Evolutionary conservation across 2,113 vertebrate genomes (phyloP), one percentile per base, ranked within the genome.

Genomic region (Petroica traversi): DNA sequence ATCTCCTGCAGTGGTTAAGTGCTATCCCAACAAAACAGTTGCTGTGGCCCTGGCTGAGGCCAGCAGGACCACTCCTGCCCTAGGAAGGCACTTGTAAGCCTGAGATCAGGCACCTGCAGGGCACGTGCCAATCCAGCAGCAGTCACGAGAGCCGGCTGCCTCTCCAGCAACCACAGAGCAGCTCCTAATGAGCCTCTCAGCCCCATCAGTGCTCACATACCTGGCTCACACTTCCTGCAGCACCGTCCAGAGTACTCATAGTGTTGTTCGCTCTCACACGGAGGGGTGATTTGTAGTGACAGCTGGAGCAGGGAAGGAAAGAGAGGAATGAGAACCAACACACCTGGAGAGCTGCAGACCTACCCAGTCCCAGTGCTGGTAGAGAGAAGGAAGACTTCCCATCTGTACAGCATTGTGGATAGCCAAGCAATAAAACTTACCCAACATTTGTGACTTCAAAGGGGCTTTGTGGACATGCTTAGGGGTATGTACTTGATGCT

Each of bases 221-320:
- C 98, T 97, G 98, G 98, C 72, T 98, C 97, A 54, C 98, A 98
- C 55, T 97, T 98, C 34, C 29, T 92, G 73, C 98, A 98, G 93
- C 98, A 98, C 23, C 85, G 88, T 34, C 98, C 98, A 2, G 66
- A 79, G 38, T 81, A 71, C 57, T 97, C 95, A 46, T 98, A 98
- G 41, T 98, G 95, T 75, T 95, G 97, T 28, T 98, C 97, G 0
- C 79, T 94, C 55, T 78, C 34, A 55, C 98, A 98, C 0, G 73
- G 96, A 0, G 48, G 89, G n/a, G 94, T 48, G 69, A 97, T 89
- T 46, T 97, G 96, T 71, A 97, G 79, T 64, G 97, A 97, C 51
- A 97, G 66, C 98, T 98, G 94, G 17, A 95, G 82, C 23, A 33
- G 66, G 78, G 62, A 74, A 91, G 14, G 29, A 80, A 52, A 89